Evolutionary conservation across 2,888 invertebrate genomes (phyloP).

Genomic region (Drosophila siamana): DNA sequence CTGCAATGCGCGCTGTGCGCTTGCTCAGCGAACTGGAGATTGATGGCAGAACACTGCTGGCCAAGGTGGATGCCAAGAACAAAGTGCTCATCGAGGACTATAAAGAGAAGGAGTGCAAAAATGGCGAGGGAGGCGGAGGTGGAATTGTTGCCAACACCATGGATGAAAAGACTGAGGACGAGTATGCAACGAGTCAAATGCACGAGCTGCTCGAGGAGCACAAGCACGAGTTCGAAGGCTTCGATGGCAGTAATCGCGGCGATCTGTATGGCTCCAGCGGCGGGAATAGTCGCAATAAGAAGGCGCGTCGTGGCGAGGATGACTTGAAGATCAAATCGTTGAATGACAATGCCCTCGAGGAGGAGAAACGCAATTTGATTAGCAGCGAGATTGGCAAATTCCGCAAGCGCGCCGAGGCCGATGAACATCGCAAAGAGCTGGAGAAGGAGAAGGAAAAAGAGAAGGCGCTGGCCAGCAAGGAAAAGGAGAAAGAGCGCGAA

Average conservation of each 20-base stretch:
- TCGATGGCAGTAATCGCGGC: constrained; percentile 71
- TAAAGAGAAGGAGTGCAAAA: constrained; percentile 89
- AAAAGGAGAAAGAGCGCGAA: constrained; percentile 86
- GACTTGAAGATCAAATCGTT: constrained; percentile 87
- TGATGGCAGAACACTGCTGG: constrained; percentile 96
- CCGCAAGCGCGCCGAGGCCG: constrained; percentile 91
- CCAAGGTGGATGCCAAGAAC: constrained; percentile 98
- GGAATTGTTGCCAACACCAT: constrained; percentile 85
- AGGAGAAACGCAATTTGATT: constrained; percentile 98
- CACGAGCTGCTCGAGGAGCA: constrained; percentile 93
- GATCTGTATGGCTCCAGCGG: constrained; percentile 73
- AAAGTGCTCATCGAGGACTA: constrained; percentile 97
- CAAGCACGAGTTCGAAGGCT: constrained; percentile 84
- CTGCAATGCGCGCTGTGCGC: constrained; percentile 96
- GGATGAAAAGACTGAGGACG: constrained; percentile 88
- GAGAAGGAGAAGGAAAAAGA: constrained; percentile 86
- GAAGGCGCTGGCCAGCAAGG: constrained; percentile 81
- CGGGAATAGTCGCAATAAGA: constrained; percentile 67
- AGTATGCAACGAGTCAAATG: constrained; percentile 91
- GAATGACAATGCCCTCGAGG: constrained; percentile 96
- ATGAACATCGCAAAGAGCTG: constrained; percentile 86
- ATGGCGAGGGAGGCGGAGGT: constrained; percentile 73
- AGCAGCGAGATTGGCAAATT: constrained; percentile 99
- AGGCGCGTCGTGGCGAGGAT: constrained; percentile 78
- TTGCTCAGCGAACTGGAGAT: constrained; percentile 96